These are phyloP conservation scores for Brachionus sp. DNA, from an alignment of 1,140 invertebrate genomes.

Conservation along the genomic window DNA sequence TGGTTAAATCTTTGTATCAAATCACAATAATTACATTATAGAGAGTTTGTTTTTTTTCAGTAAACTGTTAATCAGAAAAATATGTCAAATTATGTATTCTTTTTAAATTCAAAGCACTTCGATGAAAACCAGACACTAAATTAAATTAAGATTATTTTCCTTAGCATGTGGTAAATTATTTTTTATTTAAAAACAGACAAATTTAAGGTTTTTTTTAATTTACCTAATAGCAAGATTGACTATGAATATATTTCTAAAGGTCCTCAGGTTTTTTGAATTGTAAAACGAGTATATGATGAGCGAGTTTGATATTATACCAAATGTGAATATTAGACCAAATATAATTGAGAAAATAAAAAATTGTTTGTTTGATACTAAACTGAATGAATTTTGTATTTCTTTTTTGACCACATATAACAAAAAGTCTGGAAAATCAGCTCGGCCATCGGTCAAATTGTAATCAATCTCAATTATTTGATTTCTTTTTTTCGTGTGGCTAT, in stretches of 20 bases:
- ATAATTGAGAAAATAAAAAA: neutral
- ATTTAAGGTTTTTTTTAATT: neutral
- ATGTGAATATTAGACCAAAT: constrained; percentile 51
- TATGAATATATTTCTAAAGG: constrained; percentile 87
- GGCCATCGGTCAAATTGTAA: neutral
- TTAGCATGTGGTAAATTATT: neutral
- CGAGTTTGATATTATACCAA: constrained; percentile 77
- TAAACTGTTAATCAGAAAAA: too few species aligned
- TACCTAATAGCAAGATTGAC: constrained; percentile 75
- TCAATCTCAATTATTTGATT: constrained; percentile 31
- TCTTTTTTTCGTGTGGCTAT: neutral
- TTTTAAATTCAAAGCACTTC: too few species aligned
- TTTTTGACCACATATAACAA: neutral
- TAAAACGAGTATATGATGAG: constrained; percentile 84
- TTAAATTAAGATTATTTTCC: too few species aligned
- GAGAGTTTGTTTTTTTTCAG: too few species aligned
- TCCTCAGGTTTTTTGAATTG: constrained; percentile 76
- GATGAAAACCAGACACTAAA: too few species aligned
- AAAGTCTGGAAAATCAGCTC: neutral
- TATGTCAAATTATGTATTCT: too few species aligned
- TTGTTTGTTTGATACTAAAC: neutral
- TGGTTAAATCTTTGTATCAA: too few species aligned
- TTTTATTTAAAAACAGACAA: neutral
- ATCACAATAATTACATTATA: too few species aligned
- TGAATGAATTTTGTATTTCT: neutral